Conservation (phyloP, 2,113 vertebrate species). For the Columbina picui region DNA sequence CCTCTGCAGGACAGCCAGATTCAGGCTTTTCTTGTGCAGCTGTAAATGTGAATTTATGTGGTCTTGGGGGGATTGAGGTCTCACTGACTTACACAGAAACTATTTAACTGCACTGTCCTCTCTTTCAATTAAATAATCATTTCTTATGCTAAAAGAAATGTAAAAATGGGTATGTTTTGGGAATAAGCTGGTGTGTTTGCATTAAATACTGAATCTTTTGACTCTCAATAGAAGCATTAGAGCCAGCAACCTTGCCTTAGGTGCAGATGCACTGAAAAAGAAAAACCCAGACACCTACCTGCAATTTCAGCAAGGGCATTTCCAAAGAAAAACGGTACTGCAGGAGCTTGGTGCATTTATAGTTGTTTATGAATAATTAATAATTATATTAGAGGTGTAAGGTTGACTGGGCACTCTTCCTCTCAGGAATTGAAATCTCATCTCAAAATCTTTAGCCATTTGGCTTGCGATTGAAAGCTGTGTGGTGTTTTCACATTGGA, state of each 20-base stretch:
- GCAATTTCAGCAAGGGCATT: not conserved
- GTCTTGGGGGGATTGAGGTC: not conserved
- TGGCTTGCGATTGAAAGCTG: not conserved
- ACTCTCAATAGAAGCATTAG: not conserved
- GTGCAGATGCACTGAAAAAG: not conserved
- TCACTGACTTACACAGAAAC: not conserved
- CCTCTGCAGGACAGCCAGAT: not conserved
- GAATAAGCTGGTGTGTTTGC: not conserved
- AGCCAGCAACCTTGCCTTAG: not conserved
- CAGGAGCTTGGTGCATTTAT: not conserved
- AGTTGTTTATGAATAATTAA: conserved; percentile 23
- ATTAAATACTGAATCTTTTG: not conserved
- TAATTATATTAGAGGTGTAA: not conserved
- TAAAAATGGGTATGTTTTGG: fast-evolving
- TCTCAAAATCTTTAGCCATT: not conserved
- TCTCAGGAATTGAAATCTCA: not conserved
- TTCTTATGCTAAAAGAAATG: not conserved
- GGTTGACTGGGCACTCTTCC: not conserved
- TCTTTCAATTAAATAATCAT: not conserved
- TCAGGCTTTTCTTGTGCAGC: not conserved
- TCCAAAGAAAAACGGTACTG: not conserved
- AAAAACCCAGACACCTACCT: not conserved
- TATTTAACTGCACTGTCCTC: not conserved
- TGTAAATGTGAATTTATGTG: not conserved
- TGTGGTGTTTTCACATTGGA: not conserved